Evolutionary conservation across 2,797 vertebrate species (phyloP), one percentile per base, ranked within the genome.

Genomic region (Mormyrops boulengeri): DNA sequence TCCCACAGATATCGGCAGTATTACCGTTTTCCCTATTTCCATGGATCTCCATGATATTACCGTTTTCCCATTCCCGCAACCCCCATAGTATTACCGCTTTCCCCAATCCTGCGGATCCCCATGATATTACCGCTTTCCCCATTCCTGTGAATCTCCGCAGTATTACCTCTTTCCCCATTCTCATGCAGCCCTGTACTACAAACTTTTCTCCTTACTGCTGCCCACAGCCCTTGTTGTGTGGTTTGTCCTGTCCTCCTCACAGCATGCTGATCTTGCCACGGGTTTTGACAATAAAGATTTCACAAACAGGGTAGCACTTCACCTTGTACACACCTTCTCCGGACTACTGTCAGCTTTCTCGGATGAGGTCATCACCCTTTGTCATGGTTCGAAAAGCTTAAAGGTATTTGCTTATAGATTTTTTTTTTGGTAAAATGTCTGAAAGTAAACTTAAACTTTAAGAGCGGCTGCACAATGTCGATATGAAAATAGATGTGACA

Each of bases 261-360:
- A 69, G 66, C 14, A 41, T 80, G 5, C 73, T 80, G 38, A 38
- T 44, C 11, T 38, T 11, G 69, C 30, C 69, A 77, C 5, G 4
- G 12, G 12, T 12, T 41, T 80, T 80, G 41, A 41, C 73, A 7
- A 44, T 44, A 44, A 80, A 44, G 38, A 80, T 44, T 44, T 44
- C 73, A 80, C 73, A 80, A 44, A 80, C 73, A 44, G 38, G 7
- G 38, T 80, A 44, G 41, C 14, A 44, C 66, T 69, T 69, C 30
- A 73, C 66, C 66, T 73, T 73, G 66, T 34, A 14, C 66, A 38
- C 47, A 47, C 60, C 38, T 73, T 34, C 17, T 60, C 60, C 92
- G 69, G 49, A 55, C 73, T 77, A 19, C 30, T 62, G 80, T 89
- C 77, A 87, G 84, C 91, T 90, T 77, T 89, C 87, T 82, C 62